A percentile compares a stretch with the other conserved stretches of the same genome.
Evolutionary conservation across 2,888 invertebrate genomes (phyloP).

Genomic region (Kryphioiulus occultus): DNA sequence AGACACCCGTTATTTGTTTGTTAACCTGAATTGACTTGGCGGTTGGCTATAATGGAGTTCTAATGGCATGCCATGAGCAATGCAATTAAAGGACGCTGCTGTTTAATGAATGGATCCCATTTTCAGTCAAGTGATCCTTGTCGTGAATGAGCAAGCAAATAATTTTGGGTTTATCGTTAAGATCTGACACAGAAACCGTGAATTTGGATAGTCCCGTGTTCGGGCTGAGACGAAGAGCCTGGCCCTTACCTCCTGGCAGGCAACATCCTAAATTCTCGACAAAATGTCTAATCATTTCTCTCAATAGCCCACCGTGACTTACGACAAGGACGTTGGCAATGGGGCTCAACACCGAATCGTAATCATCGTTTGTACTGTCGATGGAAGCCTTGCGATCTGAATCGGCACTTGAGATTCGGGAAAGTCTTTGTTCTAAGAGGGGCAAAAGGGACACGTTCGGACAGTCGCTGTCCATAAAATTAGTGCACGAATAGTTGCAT

Average conservation of each 20-base stretch:
- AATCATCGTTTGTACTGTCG: constrained; percentile 56
- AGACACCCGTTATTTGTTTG: background rate
- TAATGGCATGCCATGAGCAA: background rate
- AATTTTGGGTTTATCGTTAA: constrained; percentile 57
- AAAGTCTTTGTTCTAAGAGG: constrained; percentile 58
- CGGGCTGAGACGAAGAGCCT: constrained; percentile 60
- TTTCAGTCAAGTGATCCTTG: constrained; percentile 59
- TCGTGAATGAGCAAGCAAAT: constrained; percentile 61
- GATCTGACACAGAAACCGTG: constrained; percentile 58
- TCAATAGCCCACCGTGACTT: constrained; percentile 62
- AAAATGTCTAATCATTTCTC: constrained; percentile 61
- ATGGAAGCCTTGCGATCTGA: constrained; percentile 59
- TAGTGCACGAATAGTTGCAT: background rate
- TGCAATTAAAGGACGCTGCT: constrained; percentile 26
- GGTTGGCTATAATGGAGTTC: background rate
- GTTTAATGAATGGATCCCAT: constrained; percentile 53
- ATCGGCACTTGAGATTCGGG: constrained; percentile 59
- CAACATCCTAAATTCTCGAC: constrained; percentile 58
- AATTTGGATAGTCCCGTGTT: constrained; percentile 63
- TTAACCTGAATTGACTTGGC: background rate
- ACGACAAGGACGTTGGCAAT: constrained; percentile 60
- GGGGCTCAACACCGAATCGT: constrained; percentile 56
- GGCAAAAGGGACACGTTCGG: constrained; percentile 62
- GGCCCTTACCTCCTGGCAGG: constrained; percentile 59
- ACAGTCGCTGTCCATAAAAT: constrained; percentile 56